A percentile compares a stretch with the other conserved stretches of the same genome.
Evolutionary conservation across 2,113 vertebrate species (phyloP).

Genomic region (Speoplatyrhinus poulsoni): DNA sequence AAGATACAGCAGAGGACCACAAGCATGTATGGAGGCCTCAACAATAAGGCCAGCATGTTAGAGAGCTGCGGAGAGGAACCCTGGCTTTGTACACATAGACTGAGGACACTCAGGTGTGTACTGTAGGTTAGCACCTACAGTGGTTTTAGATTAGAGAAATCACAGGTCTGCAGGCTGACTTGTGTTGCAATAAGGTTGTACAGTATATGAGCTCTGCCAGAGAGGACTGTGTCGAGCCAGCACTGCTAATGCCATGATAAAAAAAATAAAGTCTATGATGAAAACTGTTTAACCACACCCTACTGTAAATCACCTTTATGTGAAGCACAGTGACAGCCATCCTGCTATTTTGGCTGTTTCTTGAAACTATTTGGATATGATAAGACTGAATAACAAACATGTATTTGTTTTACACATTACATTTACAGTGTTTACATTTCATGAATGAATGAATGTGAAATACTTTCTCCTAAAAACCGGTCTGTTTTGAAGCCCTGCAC

Average conservation of each 20-base stretch:
- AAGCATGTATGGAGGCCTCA: neutral
- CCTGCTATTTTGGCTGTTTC: slow-evolving; percentile 8
- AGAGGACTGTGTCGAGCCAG: slow-evolving; percentile 22
- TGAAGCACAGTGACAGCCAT: slow-evolving; percentile 32
- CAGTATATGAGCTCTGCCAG: slow-evolving; percentile 30
- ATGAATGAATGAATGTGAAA: neutral
- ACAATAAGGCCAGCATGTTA: slow-evolving; percentile 9
- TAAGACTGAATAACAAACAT: too few relatives aligned
- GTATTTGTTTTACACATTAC: neutral
- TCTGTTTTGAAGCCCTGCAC: neutral
- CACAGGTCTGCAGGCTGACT: slow-evolving; percentile 40
- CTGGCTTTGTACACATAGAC: slow-evolving; percentile 25
- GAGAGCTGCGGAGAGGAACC: slow-evolving; percentile 20
- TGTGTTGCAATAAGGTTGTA: slow-evolving; percentile 42
- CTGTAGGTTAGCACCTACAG: slow-evolving; percentile 37
- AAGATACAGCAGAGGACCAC: too few relatives aligned
- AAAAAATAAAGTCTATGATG: slow-evolving; percentile 52
- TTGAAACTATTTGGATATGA: too few relatives aligned
- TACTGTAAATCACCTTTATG: slow-evolving; percentile 7
- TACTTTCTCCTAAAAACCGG: neutral
- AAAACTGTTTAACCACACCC: slow-evolving; percentile 39
- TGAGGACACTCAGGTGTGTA: too few relatives aligned
- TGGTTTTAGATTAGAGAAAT: slow-evolving; percentile 58
- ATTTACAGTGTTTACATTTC: too few relatives aligned
- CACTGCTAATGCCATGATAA: slow-evolving; percentile 33